Evolutionary conservation across 2,888 invertebrate species (phyloP), one percentile per base, ranked within the genome.

Genomic region (Cheilosia urbana): DNA sequence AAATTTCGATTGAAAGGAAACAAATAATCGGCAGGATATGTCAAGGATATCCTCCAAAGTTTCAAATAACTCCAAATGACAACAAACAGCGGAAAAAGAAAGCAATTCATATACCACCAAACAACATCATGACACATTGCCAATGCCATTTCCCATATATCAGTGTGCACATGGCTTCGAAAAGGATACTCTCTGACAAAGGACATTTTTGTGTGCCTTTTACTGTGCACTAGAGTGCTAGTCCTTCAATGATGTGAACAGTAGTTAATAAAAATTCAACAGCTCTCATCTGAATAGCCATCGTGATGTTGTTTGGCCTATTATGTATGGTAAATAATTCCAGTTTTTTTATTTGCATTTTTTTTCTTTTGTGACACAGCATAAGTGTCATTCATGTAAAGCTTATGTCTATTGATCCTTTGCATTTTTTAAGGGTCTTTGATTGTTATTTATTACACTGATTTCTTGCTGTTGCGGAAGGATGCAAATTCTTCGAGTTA

Each of bases 11-110:
- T 47, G 34, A 62, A 49, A 49, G 11, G 5, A 49, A 60, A 37
- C 83, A 66, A 49, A 87, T 82, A 85, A 88, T 89, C 89, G 90
- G 89, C 91, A 91, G 91, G 91, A 91, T 91, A 89, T 91, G 91
- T 91, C 91, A 91, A 91, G 91, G 91, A 91, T 91, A 91, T 91
- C 91, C 91, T 91, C 88, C 89, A 89, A 88, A 90, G 85, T 85
- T 85, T 85, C 85, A 85, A 81, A 85, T 85, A 81, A 72, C 85
- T 85, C 85, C 55, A 68, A 85, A 85, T 30, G 81, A 81, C 76
- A 85, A 76, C 72, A 85, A 81, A 85, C 85, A 77, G 55, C 76
- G 85, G 85, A 77, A 81, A 76, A 81, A 81, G 85, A 85, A 85
- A 85, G 77, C 85, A 85, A 72, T 85, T 77, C 77, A 81, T 81